Percentiles rank a stretch among this genome's conserved stretches.
phyloP scores from a whole-genome alignment of 2,113 vertebrate genomes.

The Cyprinodon brontotheroides region DNA sequence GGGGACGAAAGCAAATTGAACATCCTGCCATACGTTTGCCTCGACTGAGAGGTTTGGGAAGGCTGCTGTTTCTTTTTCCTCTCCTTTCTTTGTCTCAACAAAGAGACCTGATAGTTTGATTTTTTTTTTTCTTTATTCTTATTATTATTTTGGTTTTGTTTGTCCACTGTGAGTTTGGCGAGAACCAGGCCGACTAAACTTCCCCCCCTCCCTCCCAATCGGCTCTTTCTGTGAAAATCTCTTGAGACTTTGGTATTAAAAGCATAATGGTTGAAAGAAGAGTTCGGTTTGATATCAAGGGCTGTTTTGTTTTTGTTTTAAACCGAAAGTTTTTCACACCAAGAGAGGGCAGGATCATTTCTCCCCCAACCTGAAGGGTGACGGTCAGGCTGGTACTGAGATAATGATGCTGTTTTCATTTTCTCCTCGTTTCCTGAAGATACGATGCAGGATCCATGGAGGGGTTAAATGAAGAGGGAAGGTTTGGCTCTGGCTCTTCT shows the following conservation, averaged over 20 bases:
- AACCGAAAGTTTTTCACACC: slow-evolving; percentile 43
- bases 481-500: slow-evolving; percentile 67
- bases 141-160: slow-evolving; percentile 57
- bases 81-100: slow-evolving; percentile 67
- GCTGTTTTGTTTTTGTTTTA: slow-evolving; percentile 71
- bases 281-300: slow-evolving; percentile 76
- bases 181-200: slow-evolving; percentile 65
- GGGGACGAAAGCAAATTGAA: slow-evolving; percentile 94
- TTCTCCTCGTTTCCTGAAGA: slow-evolving; percentile 55
- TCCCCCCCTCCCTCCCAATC: slow-evolving; percentile 56
- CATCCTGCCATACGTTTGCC: slow-evolving; percentile 98
- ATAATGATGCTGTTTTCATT: slow-evolving; percentile 12
- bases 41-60: slow-evolving; percentile 89
- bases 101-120: slow-evolving; percentile 49
- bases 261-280: slow-evolving; percentile 67
- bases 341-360: slow-evolving; percentile 33
- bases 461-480: slow-evolving; percentile 77
- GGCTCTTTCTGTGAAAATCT: slow-evolving; percentile 71
- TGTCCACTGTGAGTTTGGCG: slow-evolving; percentile 81
- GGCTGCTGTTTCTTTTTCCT: slow-evolving; percentile 82
- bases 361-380: slow-evolving; percentile 9
- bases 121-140: not conserved
- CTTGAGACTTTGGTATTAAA: slow-evolving; percentile 60
- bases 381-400: slow-evolving; percentile 19
- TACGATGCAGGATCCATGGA: slow-evolving; percentile 67